Conservation (phyloP, 2,888 invertebrate genomes). For the Ctena decussata region DNA sequence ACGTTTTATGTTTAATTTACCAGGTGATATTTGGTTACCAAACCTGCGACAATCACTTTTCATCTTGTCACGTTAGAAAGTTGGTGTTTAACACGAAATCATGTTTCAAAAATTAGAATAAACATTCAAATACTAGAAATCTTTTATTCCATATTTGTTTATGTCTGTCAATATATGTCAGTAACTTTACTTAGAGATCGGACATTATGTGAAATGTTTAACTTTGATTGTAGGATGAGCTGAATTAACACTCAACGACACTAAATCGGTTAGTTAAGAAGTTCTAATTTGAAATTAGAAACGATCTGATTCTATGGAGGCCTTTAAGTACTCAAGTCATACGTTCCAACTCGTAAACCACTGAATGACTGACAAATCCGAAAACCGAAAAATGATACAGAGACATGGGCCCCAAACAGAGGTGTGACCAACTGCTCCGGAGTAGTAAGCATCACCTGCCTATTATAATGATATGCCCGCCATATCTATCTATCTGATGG, state of each 20-base stretch:
- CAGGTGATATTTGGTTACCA: not conserved
- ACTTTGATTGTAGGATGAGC: slow-evolving; percentile 25
- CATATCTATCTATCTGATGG: too few species aligned
- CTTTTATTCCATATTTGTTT: slow-evolving; percentile 57
- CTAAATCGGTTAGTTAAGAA: slow-evolving; percentile 7
- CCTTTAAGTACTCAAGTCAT: too few species aligned
- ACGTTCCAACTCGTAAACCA: too few species aligned
- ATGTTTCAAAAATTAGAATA: slow-evolving; percentile 45
- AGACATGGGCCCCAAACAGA: too few species aligned
- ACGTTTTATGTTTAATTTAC: not conserved
- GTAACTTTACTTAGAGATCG: slow-evolving; percentile 63
- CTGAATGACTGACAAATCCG: too few species aligned
- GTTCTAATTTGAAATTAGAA: not conserved
- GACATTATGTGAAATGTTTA: slow-evolving; percentile 45
- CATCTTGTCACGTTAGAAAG: slow-evolving; percentile 46
- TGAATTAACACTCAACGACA: not conserved
- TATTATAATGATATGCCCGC: too few species aligned
- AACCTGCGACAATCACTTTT: slow-evolving; percentile 1
- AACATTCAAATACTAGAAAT: slow-evolving; percentile 43
- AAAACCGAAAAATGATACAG: too few species aligned
- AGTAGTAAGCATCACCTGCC: too few species aligned
- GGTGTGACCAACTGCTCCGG: too few species aligned
- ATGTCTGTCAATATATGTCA: slow-evolving; percentile 48
- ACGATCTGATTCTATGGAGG: too few species aligned
- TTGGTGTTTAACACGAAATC: slow-evolving; percentile 50